Percentiles rank a stretch among this genome's conserved stretches.
phyloP scores from a whole-genome alignment of 2,113 vertebrate species.

The Rhabdornis inornatus region DNA sequence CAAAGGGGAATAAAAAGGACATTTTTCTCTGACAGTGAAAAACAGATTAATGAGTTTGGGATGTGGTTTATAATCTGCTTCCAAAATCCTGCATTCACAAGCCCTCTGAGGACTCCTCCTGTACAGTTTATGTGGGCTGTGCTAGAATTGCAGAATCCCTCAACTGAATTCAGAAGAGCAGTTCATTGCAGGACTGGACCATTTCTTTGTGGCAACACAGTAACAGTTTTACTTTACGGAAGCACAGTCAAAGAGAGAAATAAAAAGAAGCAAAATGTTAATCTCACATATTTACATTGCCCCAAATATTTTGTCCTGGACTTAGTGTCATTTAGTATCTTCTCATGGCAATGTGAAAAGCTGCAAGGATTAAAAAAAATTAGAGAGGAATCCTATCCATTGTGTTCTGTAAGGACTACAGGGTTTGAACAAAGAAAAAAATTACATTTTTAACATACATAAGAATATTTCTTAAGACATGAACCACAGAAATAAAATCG shows the following conservation, averaged over 20 bases:
- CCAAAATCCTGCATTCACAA: neutral
- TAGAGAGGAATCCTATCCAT: neutral
- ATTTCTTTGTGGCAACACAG: neutral
- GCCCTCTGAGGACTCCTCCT: neutral
- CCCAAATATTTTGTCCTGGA: neutral
- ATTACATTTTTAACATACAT: neutral
- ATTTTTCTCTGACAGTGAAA: neutral
- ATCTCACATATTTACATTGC: neutral
- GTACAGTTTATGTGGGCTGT: neutral
- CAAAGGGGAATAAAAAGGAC: rapidly evolving
- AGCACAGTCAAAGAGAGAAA: neutral
- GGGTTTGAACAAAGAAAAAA: neutral
- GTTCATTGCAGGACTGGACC: neutral
- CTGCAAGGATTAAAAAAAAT: neutral
- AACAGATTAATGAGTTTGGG: neutral
- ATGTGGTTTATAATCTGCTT: neutral
- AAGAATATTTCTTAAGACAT: neutral
- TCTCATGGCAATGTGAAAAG: neutral
- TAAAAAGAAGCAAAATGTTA: neutral
- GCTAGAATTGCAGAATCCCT: neutral
- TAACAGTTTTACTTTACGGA: neutral
- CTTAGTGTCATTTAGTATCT: neutral
- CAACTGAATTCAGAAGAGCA: rapidly evolving
- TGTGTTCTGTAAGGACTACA: neutral
- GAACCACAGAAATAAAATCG: neutral